A percentile compares a stretch with the other conserved stretches of the same genome.
These are phyloP conservation scores for Eumerus sabulonum DNA, from an alignment of 2,888 invertebrate species.

Conservation along the genomic window DNA sequence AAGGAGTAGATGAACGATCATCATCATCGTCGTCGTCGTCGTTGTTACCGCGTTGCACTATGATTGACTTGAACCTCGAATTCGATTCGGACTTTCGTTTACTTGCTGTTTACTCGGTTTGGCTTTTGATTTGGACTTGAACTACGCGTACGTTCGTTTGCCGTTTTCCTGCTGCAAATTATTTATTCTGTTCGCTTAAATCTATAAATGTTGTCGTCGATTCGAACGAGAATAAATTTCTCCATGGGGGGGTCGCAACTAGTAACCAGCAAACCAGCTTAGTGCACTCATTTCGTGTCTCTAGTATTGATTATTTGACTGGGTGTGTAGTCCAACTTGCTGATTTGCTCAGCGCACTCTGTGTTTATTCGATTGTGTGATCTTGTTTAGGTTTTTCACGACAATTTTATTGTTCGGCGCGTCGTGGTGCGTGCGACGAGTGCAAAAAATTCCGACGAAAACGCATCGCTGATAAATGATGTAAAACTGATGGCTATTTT, in stretches of 20 bases:
- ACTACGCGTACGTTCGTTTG: constrained; percentile 29
- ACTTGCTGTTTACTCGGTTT: too few species aligned
- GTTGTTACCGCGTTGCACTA: constrained; percentile 39
- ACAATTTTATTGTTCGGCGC: constrained; percentile 41
- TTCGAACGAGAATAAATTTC: constrained; percentile 64
- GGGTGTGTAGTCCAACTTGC: constrained; percentile 39
- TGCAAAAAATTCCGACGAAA: constrained; percentile 44
- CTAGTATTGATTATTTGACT: constrained; percentile 66
- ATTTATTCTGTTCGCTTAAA: constrained; percentile 67
- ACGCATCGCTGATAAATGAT: constrained; percentile 65
- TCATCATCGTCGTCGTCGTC: constrained; percentile 18
- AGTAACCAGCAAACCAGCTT: neutral
- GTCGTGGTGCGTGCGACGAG: neutral
- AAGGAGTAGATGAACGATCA: neutral
- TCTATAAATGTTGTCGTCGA: constrained; percentile 68
- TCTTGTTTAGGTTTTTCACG: constrained; percentile 45
- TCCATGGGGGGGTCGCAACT: constrained; percentile 51
- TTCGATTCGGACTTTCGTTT: constrained; percentile 7
- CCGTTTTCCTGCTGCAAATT: constrained; percentile 43
- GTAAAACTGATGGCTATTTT: constrained; percentile 66
- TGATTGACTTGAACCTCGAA: constrained; percentile 58
- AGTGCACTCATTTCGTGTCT: constrained; percentile 13
- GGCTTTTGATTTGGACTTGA: too few species aligned
- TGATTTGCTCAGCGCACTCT: constrained; percentile 18
- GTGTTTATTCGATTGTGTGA: constrained; percentile 40